These are phyloP conservation scores for Drosophila picticornis DNA, from an alignment of 2,888 invertebrate genomes.

Conservation along the genomic window DNA sequence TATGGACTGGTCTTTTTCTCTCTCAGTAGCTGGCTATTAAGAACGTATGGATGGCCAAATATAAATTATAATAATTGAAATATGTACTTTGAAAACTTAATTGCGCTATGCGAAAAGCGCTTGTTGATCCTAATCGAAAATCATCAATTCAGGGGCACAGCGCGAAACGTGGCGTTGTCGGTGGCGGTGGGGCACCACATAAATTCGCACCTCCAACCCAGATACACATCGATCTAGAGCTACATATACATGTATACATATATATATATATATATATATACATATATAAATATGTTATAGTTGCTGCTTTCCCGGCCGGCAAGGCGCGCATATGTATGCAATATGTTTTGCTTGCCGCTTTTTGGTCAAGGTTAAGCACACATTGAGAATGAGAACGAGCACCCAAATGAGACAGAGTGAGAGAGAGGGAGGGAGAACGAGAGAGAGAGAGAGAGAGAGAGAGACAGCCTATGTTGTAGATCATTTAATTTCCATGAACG, in stretches of 20 bases:
- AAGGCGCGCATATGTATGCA: constrained; percentile 77
- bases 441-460: not conserved
- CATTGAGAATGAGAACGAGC: constrained; percentile 7
- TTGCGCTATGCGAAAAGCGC: constrained; percentile 64
- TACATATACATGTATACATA: constrained; percentile 4
- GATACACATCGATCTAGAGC: constrained; percentile 33
- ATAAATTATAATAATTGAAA: constrained; percentile 80
- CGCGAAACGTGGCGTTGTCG: constrained; percentile 15
- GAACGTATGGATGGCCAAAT: constrained; percentile 66
- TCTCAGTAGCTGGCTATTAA: constrained; percentile 47
- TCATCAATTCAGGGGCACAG: constrained; percentile 67
- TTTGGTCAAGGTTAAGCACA: constrained; percentile 52
- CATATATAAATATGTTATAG: not conserved
- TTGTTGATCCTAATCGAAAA: constrained; percentile 75
- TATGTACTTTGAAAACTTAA: constrained; percentile 73
- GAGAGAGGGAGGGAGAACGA: not conserved
- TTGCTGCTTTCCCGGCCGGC: constrained; percentile 67
- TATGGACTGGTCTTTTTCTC: constrained; percentile 36
- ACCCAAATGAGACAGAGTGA: not conserved
- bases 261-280: not conserved
- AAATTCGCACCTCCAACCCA: constrained; percentile 33
- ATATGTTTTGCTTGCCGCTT: constrained; percentile 65
- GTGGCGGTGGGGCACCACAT: constrained; percentile 33
- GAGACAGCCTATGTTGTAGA: constrained; percentile 1
- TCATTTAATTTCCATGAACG: constrained; percentile 63